These are phyloP conservation scores for Drosophila colorata DNA, from an alignment of 2,888 invertebrate species.

Conservation along the genomic window DNA sequence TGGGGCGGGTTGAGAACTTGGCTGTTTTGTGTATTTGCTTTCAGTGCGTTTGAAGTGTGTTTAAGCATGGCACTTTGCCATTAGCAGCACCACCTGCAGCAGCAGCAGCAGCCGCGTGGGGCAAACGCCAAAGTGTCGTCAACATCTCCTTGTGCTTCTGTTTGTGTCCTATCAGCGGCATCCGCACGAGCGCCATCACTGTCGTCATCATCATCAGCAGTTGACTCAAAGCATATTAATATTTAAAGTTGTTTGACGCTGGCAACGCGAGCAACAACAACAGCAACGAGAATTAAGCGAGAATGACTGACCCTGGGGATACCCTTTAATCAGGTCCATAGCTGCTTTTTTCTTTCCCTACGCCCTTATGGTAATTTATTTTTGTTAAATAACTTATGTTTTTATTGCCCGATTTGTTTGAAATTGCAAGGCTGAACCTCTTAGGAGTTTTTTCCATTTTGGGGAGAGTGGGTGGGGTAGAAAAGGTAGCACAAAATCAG, in stretches of 20 bases:
- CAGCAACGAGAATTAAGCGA: background rate
- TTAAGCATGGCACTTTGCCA: conserved; percentile 76
- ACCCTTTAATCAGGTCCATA: background rate
- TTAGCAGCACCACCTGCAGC: conserved; percentile 57
- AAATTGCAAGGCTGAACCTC: background rate
- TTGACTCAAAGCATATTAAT: conserved; percentile 71
- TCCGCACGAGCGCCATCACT: conserved; percentile 30
- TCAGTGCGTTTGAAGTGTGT: conserved; percentile 67
- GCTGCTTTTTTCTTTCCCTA: background rate
- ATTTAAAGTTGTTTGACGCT: conserved; percentile 71
- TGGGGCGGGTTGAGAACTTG: background rate
- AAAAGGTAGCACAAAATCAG: too few relatives aligned
- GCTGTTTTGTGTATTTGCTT: conserved; percentile 55
- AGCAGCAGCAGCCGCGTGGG: conserved; percentile 14
- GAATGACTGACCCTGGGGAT: background rate
- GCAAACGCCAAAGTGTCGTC: conserved; percentile 68
- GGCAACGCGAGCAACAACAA: conserved; percentile 30
- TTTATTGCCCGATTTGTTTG: background rate
- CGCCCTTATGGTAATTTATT: background rate
- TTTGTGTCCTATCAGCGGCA: conserved; percentile 36
- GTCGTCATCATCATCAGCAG: conserved; percentile 40
- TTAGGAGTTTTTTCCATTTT: too few relatives aligned
- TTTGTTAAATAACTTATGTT: background rate
- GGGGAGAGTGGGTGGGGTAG: too few relatives aligned
- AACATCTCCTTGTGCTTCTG: conserved; percentile 57